Base-by-base conservation (phyloP, 2,888 invertebrate species). In the Apamea sordens region DNA sequence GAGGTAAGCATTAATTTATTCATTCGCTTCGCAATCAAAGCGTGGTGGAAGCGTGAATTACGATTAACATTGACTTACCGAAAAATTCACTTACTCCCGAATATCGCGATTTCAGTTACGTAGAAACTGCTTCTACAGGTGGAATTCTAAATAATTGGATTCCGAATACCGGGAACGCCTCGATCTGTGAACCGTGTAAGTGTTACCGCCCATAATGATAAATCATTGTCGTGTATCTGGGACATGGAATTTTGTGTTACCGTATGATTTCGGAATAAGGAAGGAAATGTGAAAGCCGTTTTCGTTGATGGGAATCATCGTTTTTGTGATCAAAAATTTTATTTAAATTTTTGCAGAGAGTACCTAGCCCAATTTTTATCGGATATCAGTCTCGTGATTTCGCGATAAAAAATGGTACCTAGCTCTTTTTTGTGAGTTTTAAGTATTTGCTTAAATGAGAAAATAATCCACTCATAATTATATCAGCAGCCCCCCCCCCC, bases 121-220 rank as follows among this genome's bases (percentile, higher is more conserved):
- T 64, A 32, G 68, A 76, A 77, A 77, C 53, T 63, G 83, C 72
- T 86, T 75, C 75, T 88, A 88, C 88, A 86, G 87, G 89, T 86
- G 81, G 84, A 84, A 88, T 86, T 83, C 85, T 88, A 91, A 92
- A 93, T 94, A 94, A 95, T 94, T 94, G 94, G 92, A 94, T 94
- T 91, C 90, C 90, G 90, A 89, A 94, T 93, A 93, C 92, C 93
- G 91, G 84, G 90, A 91, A 91, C 89, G 84, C 82, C 84, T 69
- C 64, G 77, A 84, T 83, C 87, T 80, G 67, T 79, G 86, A 86
- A 84, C 87, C 89, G 87, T 83, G 77, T 86, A 89, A 89, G 85
- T 84, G 87, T 87, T 85, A 89, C 83, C 78, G 74, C 88, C 90
- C 80, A 83, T 85, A 93, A 93, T 92, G 92, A 93, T 92, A 93